These are phyloP conservation scores for Drosophila ustulata DNA, from an alignment of 2,888 invertebrate genomes.

Conservation along the genomic window DNA sequence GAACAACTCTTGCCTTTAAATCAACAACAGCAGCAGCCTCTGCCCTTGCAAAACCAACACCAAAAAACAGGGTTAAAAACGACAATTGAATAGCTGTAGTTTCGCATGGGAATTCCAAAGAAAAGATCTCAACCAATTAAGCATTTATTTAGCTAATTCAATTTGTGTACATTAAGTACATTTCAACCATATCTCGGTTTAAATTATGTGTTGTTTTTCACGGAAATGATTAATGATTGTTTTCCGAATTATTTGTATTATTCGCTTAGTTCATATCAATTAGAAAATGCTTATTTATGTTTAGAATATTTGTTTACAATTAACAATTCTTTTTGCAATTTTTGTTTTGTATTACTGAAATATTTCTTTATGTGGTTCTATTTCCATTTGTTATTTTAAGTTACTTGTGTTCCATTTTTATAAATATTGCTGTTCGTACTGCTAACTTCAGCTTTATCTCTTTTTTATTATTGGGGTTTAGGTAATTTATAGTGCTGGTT, in stretches of 20 bases:
- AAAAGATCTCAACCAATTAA: background rate
- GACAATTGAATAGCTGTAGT: conserved; percentile 12
- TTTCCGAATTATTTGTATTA: background rate
- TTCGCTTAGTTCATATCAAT: background rate
- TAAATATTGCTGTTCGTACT: background rate
- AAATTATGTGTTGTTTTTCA: background rate
- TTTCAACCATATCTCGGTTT: background rate
- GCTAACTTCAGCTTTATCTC: conserved; percentile 32
- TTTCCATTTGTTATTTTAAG: background rate
- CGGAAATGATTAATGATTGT: background rate
- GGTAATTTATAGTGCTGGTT: conserved; percentile 62
- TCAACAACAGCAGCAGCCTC: conserved; percentile 20
- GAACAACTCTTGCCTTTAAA: conserved; percentile 37
- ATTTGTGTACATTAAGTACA: conserved; percentile 1
- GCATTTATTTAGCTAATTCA: background rate
- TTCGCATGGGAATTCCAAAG: background rate
- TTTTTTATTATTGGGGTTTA: conserved; percentile 24
- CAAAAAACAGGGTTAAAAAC: background rate
- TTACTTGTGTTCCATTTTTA: conserved; percentile 2
- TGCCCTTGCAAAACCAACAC: background rate
- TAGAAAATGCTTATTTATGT: too few species aligned
- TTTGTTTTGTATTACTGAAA: background rate
- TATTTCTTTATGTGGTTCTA: background rate
- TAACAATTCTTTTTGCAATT: background rate
- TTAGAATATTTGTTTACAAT: too few species aligned